Evolutionary conservation across 2,797 vertebrate genomes (phyloP).

Genomic region (Galago senegalensis): DNA sequence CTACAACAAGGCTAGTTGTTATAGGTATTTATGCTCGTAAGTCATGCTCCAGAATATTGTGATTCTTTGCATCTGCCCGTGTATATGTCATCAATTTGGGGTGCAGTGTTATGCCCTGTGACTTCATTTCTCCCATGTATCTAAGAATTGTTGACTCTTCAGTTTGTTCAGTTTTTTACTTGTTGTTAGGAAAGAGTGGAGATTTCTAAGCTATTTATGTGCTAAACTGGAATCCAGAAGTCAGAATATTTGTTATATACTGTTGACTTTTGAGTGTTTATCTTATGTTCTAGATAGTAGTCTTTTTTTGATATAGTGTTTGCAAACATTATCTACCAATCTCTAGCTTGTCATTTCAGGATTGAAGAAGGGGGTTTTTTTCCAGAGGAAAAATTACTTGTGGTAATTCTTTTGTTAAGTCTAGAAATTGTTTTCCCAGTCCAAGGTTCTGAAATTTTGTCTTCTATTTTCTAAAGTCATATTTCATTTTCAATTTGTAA

Average conservation of each 20-base stretch:
- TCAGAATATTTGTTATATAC: neutral
- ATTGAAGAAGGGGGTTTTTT: no score
- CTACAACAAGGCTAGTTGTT: neutral
- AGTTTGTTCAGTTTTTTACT: neutral
- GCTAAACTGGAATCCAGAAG: neutral
- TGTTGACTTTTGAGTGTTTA: neutral
- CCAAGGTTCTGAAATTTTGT: neutral
- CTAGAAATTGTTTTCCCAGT: neutral
- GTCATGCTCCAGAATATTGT: neutral
- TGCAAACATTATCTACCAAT: neutral
- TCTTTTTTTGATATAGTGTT: neutral
- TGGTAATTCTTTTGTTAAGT: neutral
- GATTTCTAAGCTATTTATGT: neutral
- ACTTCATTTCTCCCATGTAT: neutral
- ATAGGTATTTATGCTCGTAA: neutral
- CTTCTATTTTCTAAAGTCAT: neutral
- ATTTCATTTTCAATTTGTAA: conserved; percentile 55
- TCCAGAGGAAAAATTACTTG: neutral
- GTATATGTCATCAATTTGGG: neutral
- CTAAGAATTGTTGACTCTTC: neutral
- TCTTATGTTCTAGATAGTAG: neutral
- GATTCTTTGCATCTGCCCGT: neutral
- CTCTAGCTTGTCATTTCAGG: neutral
- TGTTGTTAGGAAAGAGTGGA: neutral
- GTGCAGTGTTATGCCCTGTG: neutral